Conservation (phyloP, 2,797 vertebrate genomes). For the Schizopygopsis pylzovi region DNA sequence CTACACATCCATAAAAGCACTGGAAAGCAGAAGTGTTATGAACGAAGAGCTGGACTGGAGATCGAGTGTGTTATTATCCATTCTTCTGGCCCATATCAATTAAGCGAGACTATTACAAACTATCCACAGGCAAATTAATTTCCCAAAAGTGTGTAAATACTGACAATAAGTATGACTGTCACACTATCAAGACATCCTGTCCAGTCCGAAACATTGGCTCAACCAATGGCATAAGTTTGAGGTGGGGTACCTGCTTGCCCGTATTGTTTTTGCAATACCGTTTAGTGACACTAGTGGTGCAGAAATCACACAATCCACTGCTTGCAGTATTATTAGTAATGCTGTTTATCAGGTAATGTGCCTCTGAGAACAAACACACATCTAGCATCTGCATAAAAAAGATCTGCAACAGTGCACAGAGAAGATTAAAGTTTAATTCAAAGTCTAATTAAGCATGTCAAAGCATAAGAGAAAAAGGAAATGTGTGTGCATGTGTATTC, state of each 20-base stretch:
- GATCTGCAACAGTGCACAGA: constrained; percentile 25
- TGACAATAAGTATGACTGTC: not conserved
- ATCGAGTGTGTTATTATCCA: not conserved
- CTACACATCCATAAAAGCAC: not conserved
- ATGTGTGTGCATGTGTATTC: constrained; percentile 38
- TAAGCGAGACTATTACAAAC: not conserved
- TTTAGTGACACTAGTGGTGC: not conserved
- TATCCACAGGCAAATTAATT: no score
- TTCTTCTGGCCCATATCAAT: not conserved
- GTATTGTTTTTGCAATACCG: constrained; percentile 19
- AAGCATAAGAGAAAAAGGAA: constrained; percentile 3
- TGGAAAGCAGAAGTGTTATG: not conserved
- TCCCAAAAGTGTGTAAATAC: not conserved
- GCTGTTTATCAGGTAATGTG: not conserved
- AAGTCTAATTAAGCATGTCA: constrained; percentile 36
- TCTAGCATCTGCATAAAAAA: constrained; percentile 11
- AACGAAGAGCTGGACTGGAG: not conserved
- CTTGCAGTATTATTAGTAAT: not conserved
- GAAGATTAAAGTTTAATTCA: constrained; percentile 31
- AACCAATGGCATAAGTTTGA: not conserved
- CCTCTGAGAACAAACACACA: not conserved
- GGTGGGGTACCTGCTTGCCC: not conserved
- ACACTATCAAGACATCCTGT: not conserved
- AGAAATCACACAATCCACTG: not conserved
- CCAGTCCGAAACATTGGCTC: not conserved